Percentiles rank a stretch among this genome's conserved stretches.
Evolutionary conservation across 2,888 invertebrate species (phyloP).

Genomic region (Ochlodes sylvanus): DNA sequence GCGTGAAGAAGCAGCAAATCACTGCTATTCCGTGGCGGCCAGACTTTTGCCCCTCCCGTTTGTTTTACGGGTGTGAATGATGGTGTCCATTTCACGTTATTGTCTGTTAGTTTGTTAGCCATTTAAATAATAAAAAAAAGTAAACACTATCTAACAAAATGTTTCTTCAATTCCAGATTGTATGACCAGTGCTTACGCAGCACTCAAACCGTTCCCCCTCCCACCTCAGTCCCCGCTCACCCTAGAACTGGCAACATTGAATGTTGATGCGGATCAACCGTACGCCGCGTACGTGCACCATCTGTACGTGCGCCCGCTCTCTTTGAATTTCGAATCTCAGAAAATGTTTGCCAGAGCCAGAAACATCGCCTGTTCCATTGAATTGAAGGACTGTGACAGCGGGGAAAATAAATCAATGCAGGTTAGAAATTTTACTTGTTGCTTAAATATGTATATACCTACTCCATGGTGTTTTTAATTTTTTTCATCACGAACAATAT

Average conservation of each 20-base stretch:
- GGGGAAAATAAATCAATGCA: conserved; percentile 86
- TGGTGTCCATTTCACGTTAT: no score
- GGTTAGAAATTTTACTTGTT: conserved; percentile 82
- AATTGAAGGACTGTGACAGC: conserved; percentile 93
- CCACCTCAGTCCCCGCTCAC: conserved; percentile 91
- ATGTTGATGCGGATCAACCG: conserved; percentile 89
- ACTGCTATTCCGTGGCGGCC: no score
- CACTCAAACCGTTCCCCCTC: conserved; percentile 93
- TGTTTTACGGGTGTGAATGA: no score
- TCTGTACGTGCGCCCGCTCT: conserved; percentile 95
- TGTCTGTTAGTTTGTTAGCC: no score
- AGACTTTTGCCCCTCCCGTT: no score
- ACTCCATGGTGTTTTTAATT: no score
- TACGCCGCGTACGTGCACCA: conserved; percentile 94
- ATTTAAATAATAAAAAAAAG: no score
- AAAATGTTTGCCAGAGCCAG: conserved; percentile 96
- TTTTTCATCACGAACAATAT: no score
- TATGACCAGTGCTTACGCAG: conserved; percentile 92
- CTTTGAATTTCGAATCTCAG: conserved; percentile 95
- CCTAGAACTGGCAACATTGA: conserved; percentile 94
- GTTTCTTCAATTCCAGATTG: conserved; percentile 86
- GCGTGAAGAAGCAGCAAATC: no score
- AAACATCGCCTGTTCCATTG: conserved; percentile 96
- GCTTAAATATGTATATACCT: no score
- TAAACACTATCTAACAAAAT: no score